Evolutionary conservation across 2,888 invertebrate genomes (phyloP).

Genomic region (Drosophila colorata): DNA sequence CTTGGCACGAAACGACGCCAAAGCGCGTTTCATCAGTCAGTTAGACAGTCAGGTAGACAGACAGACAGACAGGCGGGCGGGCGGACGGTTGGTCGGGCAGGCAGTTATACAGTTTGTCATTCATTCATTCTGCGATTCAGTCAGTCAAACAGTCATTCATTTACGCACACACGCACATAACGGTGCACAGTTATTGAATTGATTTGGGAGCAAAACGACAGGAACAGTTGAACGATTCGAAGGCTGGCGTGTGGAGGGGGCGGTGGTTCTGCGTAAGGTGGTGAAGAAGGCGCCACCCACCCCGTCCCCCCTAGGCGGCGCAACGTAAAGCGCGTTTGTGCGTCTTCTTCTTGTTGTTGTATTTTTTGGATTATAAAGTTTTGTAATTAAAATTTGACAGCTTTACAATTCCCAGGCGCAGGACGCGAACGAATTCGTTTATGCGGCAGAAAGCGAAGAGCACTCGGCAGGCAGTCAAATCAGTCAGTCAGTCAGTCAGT

Average conservation of each 20-base stretch:
- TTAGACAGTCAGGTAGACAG: slow-evolving; percentile 23
- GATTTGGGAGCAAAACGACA: slow-evolving; percentile 62
- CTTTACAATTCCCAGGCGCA: slow-evolving; percentile 77
- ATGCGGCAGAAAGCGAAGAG: slow-evolving; percentile 5
- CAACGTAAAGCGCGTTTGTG: slow-evolving; percentile 14
- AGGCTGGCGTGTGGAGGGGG: background rate
- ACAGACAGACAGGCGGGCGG: slow-evolving; percentile 12
- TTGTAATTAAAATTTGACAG: slow-evolving; percentile 80
- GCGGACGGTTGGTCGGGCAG: slow-evolving; percentile 22
- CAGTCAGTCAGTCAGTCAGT: slow-evolving; percentile 19
- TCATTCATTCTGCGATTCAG: slow-evolving; percentile 51
- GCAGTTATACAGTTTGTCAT: slow-evolving; percentile 39
- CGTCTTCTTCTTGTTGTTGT: slow-evolving; percentile 64
- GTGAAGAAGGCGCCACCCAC: slow-evolving; percentile 2
- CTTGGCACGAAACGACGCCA: slow-evolving; percentile 51
- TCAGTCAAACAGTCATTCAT: slow-evolving; percentile 59
- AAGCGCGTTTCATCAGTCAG: slow-evolving; percentile 19
- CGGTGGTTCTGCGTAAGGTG: background rate
- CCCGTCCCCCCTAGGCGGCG: background rate
- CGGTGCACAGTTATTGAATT: slow-evolving; percentile 69
- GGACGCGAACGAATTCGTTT: slow-evolving; percentile 17
- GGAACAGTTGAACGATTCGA: slow-evolving; percentile 27
- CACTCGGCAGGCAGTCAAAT: slow-evolving; percentile 15
- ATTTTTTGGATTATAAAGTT: slow-evolving; percentile 80
- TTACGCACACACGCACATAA: slow-evolving; percentile 77